Evolutionary conservation across 2,888 invertebrate genomes (phyloP).

Genomic region (Melipona bicolor): DNA sequence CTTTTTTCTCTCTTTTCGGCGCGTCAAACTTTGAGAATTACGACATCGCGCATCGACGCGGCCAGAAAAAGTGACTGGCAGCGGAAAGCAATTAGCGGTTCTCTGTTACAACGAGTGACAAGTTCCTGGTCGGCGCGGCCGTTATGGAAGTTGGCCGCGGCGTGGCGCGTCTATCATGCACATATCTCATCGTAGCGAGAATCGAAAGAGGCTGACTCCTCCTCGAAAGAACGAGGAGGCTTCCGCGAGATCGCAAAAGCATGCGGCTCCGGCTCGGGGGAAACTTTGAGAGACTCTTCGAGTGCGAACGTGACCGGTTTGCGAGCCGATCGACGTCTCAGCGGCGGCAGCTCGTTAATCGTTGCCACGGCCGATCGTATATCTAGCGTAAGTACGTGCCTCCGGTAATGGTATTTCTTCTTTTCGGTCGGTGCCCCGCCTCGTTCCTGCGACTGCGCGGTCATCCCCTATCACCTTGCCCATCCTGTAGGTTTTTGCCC

Average conservation of each 20-base stretch:
- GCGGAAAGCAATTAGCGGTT: conserved; percentile 36
- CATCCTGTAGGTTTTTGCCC: conserved; percentile 24
- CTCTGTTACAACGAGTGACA: conserved; percentile 39
- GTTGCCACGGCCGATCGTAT: conserved; percentile 43
- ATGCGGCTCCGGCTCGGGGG: no score
- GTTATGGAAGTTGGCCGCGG: conserved; percentile 21
- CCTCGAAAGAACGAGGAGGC: neutral
- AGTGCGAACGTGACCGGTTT: conserved; percentile 48
- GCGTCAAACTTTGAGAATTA: conserved; percentile 34
- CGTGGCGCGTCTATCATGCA: no score
- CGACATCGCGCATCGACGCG: conserved; percentile 16
- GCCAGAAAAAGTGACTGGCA: neutral
- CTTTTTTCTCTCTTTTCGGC: neutral
- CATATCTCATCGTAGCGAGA: neutral
- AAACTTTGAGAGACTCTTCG: no score
- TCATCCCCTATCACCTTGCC: conserved; percentile 23
- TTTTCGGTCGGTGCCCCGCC: conserved; percentile 29
- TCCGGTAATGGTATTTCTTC: conserved; percentile 45
- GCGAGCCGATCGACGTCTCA: neutral
- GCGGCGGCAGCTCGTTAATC: conserved; percentile 58
- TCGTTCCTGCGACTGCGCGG: conserved; percentile 33
- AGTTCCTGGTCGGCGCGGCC: conserved; percentile 15
- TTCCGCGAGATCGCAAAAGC: neutral
- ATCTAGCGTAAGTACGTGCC: conserved; percentile 52
- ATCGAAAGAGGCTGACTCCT: neutral